Evolutionary conservation across 2,888 invertebrate genomes (phyloP).

Genomic region (Spilarctia lutea): DNA sequence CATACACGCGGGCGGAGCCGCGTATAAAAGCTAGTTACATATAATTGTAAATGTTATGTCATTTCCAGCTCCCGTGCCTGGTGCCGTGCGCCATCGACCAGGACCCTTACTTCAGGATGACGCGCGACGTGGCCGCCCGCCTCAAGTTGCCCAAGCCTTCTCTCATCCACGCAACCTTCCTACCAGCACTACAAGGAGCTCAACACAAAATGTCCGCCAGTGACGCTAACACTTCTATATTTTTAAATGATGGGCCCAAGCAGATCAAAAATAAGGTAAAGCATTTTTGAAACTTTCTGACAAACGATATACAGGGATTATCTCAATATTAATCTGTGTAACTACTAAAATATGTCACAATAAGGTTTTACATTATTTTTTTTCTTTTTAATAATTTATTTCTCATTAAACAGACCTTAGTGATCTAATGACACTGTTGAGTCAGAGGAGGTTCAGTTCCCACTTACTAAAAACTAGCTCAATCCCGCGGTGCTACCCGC

Average conservation of each 20-base stretch:
- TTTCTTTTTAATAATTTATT: no score
- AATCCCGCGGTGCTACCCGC: no score
- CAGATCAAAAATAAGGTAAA: slow-evolving; percentile 97
- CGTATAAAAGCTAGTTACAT: background rate
- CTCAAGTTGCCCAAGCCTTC: slow-evolving; percentile 96
- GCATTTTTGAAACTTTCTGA: background rate
- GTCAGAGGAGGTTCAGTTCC: no score
- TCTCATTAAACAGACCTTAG: no score
- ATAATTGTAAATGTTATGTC: background rate
- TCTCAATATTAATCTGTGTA: no score
- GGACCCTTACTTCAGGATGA: slow-evolving; percentile 99
- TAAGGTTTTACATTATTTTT: no score
- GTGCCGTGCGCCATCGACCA: slow-evolving; percentile 99
- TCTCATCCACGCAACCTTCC: slow-evolving; percentile 94
- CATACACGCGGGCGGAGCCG: no score
- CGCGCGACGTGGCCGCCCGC: slow-evolving; percentile 98
- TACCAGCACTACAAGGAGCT: slow-evolving; percentile 98
- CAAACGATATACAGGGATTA: background rate
- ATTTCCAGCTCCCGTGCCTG: slow-evolving; percentile 82
- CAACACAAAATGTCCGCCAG: slow-evolving; percentile 99
- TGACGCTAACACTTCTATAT: slow-evolving; percentile 97
- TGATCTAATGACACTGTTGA: no score
- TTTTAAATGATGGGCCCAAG: slow-evolving; percentile 97
- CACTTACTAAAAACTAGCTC: no score
- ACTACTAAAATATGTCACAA: no score